These are phyloP conservation scores for Alauda arvensis DNA, from an alignment of 2,797 vertebrate species.

Conservation along the genomic window DNA sequence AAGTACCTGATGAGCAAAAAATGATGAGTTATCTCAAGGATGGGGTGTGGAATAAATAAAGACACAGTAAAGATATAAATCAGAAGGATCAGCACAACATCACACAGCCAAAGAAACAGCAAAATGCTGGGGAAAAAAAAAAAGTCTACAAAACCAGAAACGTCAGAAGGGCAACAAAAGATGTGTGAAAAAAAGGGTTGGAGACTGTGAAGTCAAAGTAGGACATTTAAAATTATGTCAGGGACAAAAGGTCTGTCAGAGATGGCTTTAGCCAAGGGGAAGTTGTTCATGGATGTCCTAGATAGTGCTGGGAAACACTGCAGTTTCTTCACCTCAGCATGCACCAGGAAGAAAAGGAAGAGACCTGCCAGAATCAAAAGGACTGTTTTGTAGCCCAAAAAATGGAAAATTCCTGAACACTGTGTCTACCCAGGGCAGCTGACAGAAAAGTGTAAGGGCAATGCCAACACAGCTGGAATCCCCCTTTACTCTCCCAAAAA, in stretches of 20 bases:
- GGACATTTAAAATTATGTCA: not conserved
- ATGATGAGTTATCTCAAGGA: not conserved
- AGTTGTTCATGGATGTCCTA: not conserved
- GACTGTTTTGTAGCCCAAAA: not conserved
- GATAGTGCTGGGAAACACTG: not conserved
- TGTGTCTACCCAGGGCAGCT: not conserved
- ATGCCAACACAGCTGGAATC: not conserved
- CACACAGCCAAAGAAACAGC: not conserved
- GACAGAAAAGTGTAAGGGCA: not conserved
- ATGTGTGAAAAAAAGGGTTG: not conserved
- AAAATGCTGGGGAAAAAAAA: not conserved
- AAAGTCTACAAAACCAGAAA: not conserved
- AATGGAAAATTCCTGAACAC: not conserved
- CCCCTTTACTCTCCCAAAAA: not conserved
- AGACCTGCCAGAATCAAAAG: not conserved
- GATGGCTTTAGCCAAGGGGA: not conserved
- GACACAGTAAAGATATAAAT: not conserved
- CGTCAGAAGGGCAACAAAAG: not conserved
- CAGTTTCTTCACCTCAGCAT: not conserved
- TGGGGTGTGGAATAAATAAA: not conserved
- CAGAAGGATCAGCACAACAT: not conserved
- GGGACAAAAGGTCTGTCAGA: constrained; percentile 39
- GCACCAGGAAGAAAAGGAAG: not conserved
- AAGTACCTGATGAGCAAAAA: not conserved
- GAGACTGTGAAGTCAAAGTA: not conserved